Evolutionary conservation across 2,113 vertebrate genomes (phyloP).

Genomic region (Mirounga angustirostris): DNA sequence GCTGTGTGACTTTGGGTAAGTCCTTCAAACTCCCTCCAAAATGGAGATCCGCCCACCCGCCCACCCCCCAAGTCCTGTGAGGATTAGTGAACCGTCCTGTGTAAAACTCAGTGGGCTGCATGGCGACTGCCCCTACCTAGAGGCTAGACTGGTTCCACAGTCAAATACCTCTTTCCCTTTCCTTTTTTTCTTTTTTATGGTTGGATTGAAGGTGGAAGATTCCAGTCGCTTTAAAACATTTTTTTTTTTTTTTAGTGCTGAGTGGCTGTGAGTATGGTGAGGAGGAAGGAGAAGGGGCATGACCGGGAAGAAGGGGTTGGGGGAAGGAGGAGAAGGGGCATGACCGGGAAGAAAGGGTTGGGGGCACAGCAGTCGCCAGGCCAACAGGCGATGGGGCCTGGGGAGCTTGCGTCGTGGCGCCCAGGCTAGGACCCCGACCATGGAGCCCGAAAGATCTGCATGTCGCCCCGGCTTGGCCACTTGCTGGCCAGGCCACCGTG

Average conservation of each 20-base stretch:
- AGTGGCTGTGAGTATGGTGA: neutral
- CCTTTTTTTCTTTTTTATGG: neutral
- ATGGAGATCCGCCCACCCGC: neutral
- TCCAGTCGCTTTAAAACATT: neutral
- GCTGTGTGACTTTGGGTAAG: neutral
- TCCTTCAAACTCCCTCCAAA: neutral
- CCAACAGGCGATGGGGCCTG: fast-evolving
- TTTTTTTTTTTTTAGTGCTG: neutral
- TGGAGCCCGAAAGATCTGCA: neutral
- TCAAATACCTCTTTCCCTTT: neutral
- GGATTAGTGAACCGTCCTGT: neutral
- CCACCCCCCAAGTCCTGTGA: neutral
- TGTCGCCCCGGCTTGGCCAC: neutral
- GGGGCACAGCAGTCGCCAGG: neutral
- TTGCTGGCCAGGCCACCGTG: neutral
- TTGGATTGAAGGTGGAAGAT: neutral
- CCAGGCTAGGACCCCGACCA: no score
- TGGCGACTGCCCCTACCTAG: neutral
- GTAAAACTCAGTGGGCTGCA: neutral
- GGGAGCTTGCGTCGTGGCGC: neutral
- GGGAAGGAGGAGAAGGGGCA: neutral
- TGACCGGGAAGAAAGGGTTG: neutral
- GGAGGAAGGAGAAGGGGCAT: neutral
- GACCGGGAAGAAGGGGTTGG: no score
- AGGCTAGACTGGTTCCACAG: neutral